A percentile compares a stretch with the other conserved stretches of the same genome.
Evolutionary conservation across 2,113 vertebrate species (phyloP).

Genomic region (Mus pahari): DNA sequence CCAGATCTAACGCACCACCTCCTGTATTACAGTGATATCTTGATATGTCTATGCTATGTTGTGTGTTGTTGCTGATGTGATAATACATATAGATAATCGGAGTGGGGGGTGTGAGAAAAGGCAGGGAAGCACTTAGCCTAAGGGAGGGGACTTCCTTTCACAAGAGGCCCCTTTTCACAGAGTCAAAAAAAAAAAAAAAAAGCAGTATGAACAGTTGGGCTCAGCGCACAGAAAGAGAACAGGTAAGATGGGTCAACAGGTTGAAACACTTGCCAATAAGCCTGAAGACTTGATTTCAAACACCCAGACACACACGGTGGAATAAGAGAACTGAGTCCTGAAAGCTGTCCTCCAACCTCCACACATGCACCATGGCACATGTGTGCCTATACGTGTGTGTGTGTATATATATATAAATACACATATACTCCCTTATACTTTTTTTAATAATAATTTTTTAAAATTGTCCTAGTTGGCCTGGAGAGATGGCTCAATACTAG

Average conservation of each 20-base stretch:
- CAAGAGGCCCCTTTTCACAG: neutral
- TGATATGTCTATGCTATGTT: neutral
- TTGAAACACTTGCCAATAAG: neutral
- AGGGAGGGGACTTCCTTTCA: neutral
- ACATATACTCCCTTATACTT: no score
- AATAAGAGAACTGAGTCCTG: neutral
- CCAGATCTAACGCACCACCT: neutral
- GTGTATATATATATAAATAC: no score
- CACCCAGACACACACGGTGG: neutral
- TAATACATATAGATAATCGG: neutral
- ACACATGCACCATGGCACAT: neutral
- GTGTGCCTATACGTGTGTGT: neutral
- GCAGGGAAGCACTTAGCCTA: neutral
- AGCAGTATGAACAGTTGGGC: neutral
- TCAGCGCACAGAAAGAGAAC: neutral
- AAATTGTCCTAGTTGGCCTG: neutral
- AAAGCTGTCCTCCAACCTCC: neutral
- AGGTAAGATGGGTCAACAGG: no score
- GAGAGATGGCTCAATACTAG: neutral
- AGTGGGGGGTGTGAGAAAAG: neutral
- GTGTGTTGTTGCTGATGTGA: neutral
- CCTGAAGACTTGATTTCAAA: neutral
- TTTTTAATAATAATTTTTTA: neutral
- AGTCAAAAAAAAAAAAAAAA: neutral
- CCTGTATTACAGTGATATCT: neutral